These are phyloP conservation scores for Lepidochrysops patricia DNA, from an alignment of 2,888 invertebrate species.

Conservation along the genomic window DNA sequence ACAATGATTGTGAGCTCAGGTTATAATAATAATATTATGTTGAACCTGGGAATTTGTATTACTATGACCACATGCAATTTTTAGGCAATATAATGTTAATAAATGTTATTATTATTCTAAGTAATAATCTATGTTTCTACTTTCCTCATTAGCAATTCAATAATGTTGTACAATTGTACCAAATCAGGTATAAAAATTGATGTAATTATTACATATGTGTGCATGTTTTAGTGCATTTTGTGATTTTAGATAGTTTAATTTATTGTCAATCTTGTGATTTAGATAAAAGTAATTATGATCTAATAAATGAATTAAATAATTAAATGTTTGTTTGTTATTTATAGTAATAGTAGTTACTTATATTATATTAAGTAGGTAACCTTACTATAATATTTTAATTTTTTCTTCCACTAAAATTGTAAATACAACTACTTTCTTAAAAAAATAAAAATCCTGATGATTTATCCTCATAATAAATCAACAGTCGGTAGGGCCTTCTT, in stretches of 20 bases:
- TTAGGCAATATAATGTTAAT: constrained; percentile 42
- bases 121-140: constrained; percentile 31
- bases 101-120: constrained; percentile 17
- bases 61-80: constrained; percentile 44
- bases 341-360: background rate
- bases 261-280: constrained; percentile 74
- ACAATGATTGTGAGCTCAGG: constrained; percentile 23
- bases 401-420: too few relatives aligned
- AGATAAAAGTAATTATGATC: constrained; percentile 49
- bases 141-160: constrained; percentile 47
- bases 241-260: constrained; percentile 74
- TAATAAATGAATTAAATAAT: constrained; percentile 51
- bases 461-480: too few relatives aligned
- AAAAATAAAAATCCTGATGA: too few relatives aligned
- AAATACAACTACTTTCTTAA: too few relatives aligned
- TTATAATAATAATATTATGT: too few relatives aligned
- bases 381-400: too few relatives aligned
- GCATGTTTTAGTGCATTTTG: constrained; percentile 76
- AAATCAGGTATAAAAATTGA: constrained; percentile 63
- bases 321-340: constrained; percentile 24
- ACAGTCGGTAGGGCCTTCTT: too few relatives aligned
- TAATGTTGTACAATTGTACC: constrained; percentile 61
- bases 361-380: too few relatives aligned
- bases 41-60: constrained; percentile 23
- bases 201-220: constrained; percentile 64